These are phyloP conservation scores for Tautogolabrus adspersus DNA, from an alignment of 2,113 vertebrate genomes.

Conservation along the genomic window DNA sequence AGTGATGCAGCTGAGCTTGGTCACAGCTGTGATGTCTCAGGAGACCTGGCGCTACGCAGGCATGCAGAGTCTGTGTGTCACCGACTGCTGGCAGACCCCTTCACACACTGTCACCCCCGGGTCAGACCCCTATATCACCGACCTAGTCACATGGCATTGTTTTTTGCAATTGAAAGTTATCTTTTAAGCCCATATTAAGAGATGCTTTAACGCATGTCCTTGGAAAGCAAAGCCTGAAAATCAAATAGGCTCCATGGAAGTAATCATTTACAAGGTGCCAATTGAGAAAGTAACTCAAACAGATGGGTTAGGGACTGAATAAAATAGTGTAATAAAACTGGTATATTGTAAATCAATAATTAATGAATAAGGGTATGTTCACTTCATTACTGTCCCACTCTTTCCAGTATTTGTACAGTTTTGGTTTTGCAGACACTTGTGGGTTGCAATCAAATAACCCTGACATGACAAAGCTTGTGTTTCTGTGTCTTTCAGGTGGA, in stretches of 20 bases:
- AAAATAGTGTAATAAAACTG: neutral
- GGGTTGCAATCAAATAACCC: neutral
- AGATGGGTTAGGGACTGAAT: neutral
- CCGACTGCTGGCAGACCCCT: slow-evolving; percentile 83
- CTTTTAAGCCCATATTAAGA: neutral
- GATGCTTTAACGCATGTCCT: neutral
- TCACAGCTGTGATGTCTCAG: slow-evolving; percentile 76
- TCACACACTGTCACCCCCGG: slow-evolving; percentile 85
- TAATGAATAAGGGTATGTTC: neutral
- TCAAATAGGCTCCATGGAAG: neutral
- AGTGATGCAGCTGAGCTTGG: slow-evolving; percentile 82
- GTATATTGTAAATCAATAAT: neutral
- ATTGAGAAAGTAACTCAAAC: neutral
- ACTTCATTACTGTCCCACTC: neutral
- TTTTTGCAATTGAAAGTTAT: neutral
- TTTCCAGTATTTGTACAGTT: neutral
- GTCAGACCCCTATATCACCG: slow-evolving; percentile 73
- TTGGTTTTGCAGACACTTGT: neutral
- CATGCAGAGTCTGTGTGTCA: slow-evolving; percentile 83
- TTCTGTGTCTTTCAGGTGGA: slow-evolving; percentile 81
- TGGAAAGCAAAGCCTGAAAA: neutral
- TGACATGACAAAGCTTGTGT: neutral
- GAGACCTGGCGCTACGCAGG: slow-evolving; percentile 1
- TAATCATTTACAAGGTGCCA: neutral
- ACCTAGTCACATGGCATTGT: neutral